Evolutionary conservation across 2,113 vertebrate species (phyloP), one percentile per base, ranked within the genome.

Genomic region (Cyanistes caeruleus): DNA sequence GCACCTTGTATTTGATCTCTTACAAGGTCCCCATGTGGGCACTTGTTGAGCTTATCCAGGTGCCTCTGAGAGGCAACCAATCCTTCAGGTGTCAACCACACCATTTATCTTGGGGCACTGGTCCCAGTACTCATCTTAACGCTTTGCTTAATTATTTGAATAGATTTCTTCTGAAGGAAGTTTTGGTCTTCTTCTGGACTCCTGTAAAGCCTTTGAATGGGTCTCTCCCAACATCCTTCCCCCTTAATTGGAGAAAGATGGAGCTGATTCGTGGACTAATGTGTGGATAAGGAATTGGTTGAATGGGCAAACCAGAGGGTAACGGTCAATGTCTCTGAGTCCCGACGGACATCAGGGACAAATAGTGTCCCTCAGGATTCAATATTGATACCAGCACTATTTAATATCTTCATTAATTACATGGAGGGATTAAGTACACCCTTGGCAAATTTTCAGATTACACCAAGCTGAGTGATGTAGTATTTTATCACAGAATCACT

Each of bases 301-400:
- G 35, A 28, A 58, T n/a, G 9, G 20, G 16, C 3, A 58, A 20
- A 65, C 8, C 37, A 35, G 21, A 41, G 10, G 8, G 15, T 58
- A 41, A 20, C 35, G 20, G 13, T 15, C 44, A 65, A 65, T 30
- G 31, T 23, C 12, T 67, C 25, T 35, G 35, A 49, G 52, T 67
- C 25, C 21, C 0, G 1, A 65, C 0, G 2, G 21, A 35, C 8
- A 43, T 67, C 35, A 25, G 10, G 25, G 35, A 49, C 13, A 58
- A 25, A 10, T 30, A 41, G 13, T 25, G 13, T 13, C 7, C 13
- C 7, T 85, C 13, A 43, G 53, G 30, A 16, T 15, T 58, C 15
- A n/a, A 6, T 76, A 58, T 8, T 58, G 21, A 9, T 33, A 41
- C 30, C 28, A 58, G 13, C 37, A 16, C 9, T 58, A 25, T 43